Conservation (phyloP, 2,888 invertebrate genomes). For the Corythucha ciliata region DNA sequence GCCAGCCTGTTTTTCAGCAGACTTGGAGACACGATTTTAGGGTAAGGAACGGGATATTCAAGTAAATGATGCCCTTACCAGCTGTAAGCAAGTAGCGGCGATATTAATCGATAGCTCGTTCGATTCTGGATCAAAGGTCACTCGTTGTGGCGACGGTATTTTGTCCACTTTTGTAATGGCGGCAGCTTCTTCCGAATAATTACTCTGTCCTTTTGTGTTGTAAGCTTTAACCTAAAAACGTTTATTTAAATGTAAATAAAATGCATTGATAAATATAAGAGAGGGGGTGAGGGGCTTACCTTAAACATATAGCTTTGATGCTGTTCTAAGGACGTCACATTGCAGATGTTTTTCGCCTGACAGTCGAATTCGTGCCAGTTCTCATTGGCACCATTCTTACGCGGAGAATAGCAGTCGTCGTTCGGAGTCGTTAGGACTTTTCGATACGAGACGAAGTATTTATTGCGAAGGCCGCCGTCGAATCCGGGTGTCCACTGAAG, state of each 20-base stretch:
- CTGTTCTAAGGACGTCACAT: slow-evolving; percentile 74
- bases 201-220: slow-evolving; percentile 78
- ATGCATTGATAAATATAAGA: neutral
- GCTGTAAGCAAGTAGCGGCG: slow-evolving; percentile 64
- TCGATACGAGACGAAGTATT: slow-evolving; percentile 75
- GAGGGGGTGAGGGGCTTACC: slow-evolving; percentile 44
- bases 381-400: slow-evolving; percentile 39
- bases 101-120: slow-evolving; percentile 69
- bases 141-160: slow-evolving; percentile 69
- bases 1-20: neutral
- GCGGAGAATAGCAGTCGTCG: slow-evolving; percentile 49
- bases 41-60: neutral
- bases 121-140: slow-evolving; percentile 71
- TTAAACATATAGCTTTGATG: slow-evolving; percentile 80
- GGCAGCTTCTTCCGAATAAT: slow-evolving; percentile 73
- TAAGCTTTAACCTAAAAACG: slow-evolving; percentile 62
- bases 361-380: slow-evolving; percentile 82
- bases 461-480: slow-evolving; percentile 76
- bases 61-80: slow-evolving; percentile 43
- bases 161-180: slow-evolving; percentile 75
- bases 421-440: slow-evolving; percentile 53
- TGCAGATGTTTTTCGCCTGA: slow-evolving; percentile 75
- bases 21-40: neutral
- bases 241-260: neutral
- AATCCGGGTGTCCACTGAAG: slow-evolving; percentile 83